Evolutionary conservation across 2,797 vertebrate genomes (phyloP).

Genomic region (Lepidocolaptes lacrymiger): DNA sequence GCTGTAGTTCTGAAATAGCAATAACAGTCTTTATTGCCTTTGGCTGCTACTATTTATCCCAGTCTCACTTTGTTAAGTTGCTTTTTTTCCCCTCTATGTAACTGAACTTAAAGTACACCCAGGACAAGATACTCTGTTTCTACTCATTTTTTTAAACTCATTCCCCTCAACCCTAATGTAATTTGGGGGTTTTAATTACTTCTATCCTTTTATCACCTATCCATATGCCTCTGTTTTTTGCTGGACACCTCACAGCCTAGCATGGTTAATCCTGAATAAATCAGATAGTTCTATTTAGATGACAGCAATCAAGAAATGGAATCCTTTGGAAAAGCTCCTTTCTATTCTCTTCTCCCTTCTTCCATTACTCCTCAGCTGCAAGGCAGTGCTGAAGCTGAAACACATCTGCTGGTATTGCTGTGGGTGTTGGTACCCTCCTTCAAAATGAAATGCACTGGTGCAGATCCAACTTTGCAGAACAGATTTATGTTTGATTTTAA

Average conservation of each 20-base stretch:
- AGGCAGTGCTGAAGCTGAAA: not conserved
- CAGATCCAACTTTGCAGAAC: not conserved
- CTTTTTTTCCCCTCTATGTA: not conserved
- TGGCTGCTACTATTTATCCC: not conserved
- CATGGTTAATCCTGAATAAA: not conserved
- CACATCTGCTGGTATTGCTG: not conserved
- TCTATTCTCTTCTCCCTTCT: not conserved
- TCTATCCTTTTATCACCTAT: not conserved
- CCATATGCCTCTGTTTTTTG: not conserved
- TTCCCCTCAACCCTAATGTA: not conserved
- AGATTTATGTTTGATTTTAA: not conserved
- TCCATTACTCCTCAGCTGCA: not conserved
- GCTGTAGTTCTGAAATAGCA: not conserved
- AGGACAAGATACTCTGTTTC: not conserved
- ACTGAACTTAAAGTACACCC: not conserved
- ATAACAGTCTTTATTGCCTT: not conserved
- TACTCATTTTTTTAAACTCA: not conserved
- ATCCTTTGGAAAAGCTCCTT: not conserved
- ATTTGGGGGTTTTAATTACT: not conserved
- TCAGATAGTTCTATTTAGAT: not conserved
- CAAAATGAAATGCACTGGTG: not conserved
- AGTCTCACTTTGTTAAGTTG: not conserved
- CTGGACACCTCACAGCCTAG: not conserved
- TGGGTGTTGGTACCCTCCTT: not conserved
- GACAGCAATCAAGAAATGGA: not conserved